Base-by-base conservation (phyloP, 2,888 invertebrate species). In the Stegana nigrithorax region DNA sequence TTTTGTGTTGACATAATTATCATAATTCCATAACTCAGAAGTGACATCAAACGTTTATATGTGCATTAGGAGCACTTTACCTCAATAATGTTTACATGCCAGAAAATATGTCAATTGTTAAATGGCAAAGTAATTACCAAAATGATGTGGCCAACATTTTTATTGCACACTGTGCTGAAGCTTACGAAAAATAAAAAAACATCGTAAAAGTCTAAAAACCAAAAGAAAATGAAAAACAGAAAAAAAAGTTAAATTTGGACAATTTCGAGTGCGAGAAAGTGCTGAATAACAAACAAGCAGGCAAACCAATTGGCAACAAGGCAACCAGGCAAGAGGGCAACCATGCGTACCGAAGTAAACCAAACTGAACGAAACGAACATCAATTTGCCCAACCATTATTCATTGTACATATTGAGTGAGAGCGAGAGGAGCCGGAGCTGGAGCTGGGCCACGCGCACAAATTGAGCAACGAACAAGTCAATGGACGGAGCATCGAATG, bases 361-460 rank as follows among this genome's bases (percentile, higher is more conserved):
- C 27, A 29, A 29, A 17, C 29, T 53, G 17, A 66, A 66, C 66
- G 8, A 8, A 51, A 51, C n/a, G 25, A 60, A 58, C 64, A 68
- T 72, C 76, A 73, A 76, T 76, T 79, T 77, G 72, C 71, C 59
- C 67, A 65, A 66, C 68, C 79, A 77, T 77, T 79, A 78, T 78
- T 77, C 75, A 77, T 73, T 71, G 67, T 67, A 70, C 69, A 72
- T 67, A 71, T 78, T 73, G 77, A 65, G 64, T 67, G 67, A 29
- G 19, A 36, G 14, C 5, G n/a, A 39, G n/a, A n/a, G n/a, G n/a
- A n/a, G n/a, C n/a, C 50, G 27, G 50, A 50, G 4, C 8, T 5
- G 12, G 26, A 5, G 4, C 26, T 39, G 53, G 5, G 26, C 29
- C 57, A 60, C 25, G 19, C 51, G 29, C 26, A 42, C 7, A 44